These are phyloP conservation scores for Epizoanthus scotinus DNA, from an alignment of 92 coral and sea anemone genomes.

Conservation along the genomic window DNA sequence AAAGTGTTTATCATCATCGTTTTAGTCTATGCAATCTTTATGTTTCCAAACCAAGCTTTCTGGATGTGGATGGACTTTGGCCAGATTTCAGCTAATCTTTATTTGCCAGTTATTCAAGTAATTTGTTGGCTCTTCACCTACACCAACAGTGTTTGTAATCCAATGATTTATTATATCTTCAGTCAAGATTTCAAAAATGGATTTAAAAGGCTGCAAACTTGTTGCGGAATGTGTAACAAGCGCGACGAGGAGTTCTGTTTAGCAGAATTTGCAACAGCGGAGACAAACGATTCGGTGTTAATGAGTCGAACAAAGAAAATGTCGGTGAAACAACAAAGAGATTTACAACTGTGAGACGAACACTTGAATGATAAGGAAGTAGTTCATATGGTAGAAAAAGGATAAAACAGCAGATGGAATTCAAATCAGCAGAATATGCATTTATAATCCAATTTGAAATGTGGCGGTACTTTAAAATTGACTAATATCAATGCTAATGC, in stretches of 20 bases:
- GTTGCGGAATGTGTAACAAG: background rate
- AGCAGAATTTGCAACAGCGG: conserved; percentile 13
- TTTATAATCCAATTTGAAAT: too few species aligned
- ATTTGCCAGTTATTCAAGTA: conserved; percentile 42
- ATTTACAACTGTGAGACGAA: too few species aligned
- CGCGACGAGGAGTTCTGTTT: background rate
- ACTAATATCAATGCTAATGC: too few species aligned
- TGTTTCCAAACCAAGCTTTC: conserved; percentile 64
- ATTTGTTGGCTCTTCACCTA: conserved; percentile 69
- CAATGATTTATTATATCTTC: conserved; percentile 56
- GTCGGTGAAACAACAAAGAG: too few species aligned
- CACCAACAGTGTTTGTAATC: conserved; percentile 65
- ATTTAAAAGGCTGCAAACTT: background rate
- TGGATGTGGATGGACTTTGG: conserved; percentile 79
- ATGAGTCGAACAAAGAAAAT: too few species aligned
- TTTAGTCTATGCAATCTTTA: conserved; percentile 60
- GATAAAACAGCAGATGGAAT: too few species aligned
- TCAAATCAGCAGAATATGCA: too few species aligned
- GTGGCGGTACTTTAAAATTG: too few species aligned
- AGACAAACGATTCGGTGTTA: conserved; percentile 12
- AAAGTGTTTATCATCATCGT: conserved; percentile 64
- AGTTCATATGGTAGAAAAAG: too few species aligned
- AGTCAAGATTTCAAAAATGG: conserved; percentile 55
- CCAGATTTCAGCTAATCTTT: conserved; percentile 13
- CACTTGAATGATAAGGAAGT: too few species aligned